A percentile compares a stretch with the other conserved stretches of the same genome.
Conservation (phyloP, 2,888 invertebrate genomes). For the Drosophila hamatofila region DNA sequence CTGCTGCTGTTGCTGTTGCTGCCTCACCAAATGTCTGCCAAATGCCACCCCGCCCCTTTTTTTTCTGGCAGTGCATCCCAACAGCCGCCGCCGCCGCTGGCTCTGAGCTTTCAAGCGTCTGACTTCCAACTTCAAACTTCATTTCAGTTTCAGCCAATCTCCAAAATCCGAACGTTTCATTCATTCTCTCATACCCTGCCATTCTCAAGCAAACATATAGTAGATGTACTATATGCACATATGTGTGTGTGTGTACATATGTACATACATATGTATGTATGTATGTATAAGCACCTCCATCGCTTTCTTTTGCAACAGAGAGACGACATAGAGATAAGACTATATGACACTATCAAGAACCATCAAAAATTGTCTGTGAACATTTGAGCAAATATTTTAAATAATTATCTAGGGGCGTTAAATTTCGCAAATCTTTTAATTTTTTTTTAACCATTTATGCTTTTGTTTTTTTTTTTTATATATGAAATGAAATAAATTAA, state of each 20-base stretch:
- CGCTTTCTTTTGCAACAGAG: conserved; percentile 13
- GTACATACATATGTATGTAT: background rate
- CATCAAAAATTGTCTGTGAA: background rate
- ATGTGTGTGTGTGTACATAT: too few species aligned
- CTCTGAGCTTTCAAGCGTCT: conserved; percentile 56
- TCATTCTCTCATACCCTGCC: conserved; percentile 35
- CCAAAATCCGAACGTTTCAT: conserved; percentile 50
- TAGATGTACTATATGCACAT: background rate
- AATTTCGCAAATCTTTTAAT: too few species aligned
- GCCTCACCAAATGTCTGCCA: conserved; percentile 58
- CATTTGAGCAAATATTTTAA: too few species aligned
- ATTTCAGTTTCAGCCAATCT: conserved; percentile 51
- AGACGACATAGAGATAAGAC: conserved; percentile 5
- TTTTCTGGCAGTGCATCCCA: conserved; percentile 28
- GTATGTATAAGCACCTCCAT: background rate
- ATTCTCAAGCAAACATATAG: background rate
- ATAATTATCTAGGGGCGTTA: too few species aligned
- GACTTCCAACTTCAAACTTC: conserved; percentile 44
- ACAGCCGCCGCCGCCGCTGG: conserved; percentile 44
- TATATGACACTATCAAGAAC: background rate
- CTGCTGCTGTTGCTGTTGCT: conserved; percentile 5
- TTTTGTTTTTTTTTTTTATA: too few species aligned
- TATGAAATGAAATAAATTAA: too few species aligned
- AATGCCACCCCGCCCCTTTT: conserved; percentile 69
- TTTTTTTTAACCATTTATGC: too few species aligned